Percentiles rank a stretch among this genome's conserved stretches.
phyloP scores from a whole-genome alignment of 2,888 invertebrate genomes.

The Agrenia bidenticulata region DNA sequence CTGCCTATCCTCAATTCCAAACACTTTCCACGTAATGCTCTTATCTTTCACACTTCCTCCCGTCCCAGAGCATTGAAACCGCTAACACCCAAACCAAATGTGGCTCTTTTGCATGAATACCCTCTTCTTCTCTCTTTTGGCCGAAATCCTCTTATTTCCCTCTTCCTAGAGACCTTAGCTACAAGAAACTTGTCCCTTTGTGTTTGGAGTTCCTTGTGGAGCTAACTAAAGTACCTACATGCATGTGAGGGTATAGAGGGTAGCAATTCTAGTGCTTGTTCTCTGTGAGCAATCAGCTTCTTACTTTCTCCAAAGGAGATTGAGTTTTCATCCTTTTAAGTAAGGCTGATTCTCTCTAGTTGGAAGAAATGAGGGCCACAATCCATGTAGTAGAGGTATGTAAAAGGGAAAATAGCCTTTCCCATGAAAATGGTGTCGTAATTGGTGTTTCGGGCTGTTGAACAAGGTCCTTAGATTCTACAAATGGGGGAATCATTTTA shows the following conservation, averaged over 20 bases:
- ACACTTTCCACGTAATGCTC: conserved; percentile 50
- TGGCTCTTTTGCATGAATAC: conserved; percentile 34
- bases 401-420: no score
- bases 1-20: conserved; percentile 28
- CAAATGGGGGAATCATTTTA: no score
- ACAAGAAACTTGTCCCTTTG: neutral
- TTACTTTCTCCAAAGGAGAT: neutral
- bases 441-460: no score
- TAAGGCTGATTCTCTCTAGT: no score
- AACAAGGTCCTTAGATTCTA: no score
- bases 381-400: no score
- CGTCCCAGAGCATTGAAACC: conserved; percentile 26
- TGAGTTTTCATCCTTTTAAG: no score
- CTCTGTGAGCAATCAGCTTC: neutral
- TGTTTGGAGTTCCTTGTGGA: neutral
- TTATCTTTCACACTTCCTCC: conserved; percentile 51
- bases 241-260: neutral
- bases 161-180: neutral
- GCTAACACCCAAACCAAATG: conserved; percentile 14
- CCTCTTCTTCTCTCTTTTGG: conserved; percentile 18
- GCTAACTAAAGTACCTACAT: neutral
- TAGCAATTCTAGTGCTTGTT: neutral
- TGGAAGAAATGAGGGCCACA: no score
- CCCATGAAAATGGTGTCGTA: no score
- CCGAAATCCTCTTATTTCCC: conserved; percentile 14